Conservation (phyloP, 2,113 vertebrate genomes). For the Plotosus lineatus region DNA sequence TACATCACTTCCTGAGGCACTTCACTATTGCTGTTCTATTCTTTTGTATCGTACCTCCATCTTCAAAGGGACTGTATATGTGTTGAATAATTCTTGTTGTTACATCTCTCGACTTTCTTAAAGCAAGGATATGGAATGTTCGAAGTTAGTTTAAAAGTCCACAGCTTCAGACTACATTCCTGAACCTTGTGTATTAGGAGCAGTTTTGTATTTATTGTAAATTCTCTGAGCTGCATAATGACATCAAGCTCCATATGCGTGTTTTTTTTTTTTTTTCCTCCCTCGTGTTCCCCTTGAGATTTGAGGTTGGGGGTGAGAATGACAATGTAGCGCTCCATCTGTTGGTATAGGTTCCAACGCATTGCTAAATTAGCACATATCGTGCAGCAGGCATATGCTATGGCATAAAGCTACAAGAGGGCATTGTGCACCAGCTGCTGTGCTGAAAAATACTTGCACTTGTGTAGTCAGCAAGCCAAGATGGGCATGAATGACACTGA, state of each 20-base stretch:
- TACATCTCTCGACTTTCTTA: neutral
- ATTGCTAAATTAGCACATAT: conserved; percentile 91
- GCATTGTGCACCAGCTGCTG: conserved; percentile 93
- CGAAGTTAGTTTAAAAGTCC: neutral
- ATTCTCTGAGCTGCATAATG: conserved; percentile 39
- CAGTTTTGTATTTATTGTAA: conserved; percentile 81
- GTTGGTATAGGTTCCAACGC: conserved; percentile 82
- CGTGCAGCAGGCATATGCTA: conserved; percentile 94
- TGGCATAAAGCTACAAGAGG: conserved; percentile 94
- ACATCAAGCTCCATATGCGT: conserved; percentile 84
- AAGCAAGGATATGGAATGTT: neutral
- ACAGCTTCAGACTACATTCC: neutral
- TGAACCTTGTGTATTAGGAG: conserved; percentile 65
- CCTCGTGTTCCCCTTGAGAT: conserved; percentile 72
- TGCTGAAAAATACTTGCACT: conserved; percentile 93
- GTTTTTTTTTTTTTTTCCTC: conserved; percentile 88
- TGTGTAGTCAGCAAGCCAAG: conserved; percentile 86
- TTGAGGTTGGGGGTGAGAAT: conserved; percentile 86
- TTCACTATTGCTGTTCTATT: too few relatives aligned
- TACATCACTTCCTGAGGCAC: too few relatives aligned
- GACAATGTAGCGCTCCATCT: conserved; percentile 95
- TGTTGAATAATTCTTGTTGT: neutral
- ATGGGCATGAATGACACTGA: conserved; percentile 69
- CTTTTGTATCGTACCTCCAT: neutral
- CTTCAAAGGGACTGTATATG: neutral